These are phyloP conservation scores for Polydrusus tereticollis DNA, from an alignment of 2,888 invertebrate genomes.

Conservation along the genomic window DNA sequence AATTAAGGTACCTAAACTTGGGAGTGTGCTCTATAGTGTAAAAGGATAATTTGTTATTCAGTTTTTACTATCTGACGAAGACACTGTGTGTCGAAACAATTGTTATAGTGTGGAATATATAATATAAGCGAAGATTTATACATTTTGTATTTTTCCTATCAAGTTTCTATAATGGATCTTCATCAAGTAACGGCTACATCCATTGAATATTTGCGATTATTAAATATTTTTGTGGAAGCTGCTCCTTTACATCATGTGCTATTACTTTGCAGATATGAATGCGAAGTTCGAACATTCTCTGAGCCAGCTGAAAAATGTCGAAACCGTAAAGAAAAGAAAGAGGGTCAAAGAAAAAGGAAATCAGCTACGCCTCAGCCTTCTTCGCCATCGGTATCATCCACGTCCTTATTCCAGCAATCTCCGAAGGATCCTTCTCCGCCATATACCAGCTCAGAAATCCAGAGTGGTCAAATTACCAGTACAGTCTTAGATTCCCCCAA, in stretches of 20 bases:
- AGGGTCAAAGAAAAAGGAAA: conserved; percentile 70
- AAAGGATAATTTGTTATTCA: no score
- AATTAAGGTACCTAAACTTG: no score
- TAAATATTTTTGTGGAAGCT: no score
- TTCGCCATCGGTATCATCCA: conserved; percentile 38
- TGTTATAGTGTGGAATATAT: no score
- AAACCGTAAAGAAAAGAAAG: conserved; percentile 77
- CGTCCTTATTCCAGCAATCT: conserved; percentile 31
- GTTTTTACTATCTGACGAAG: no score
- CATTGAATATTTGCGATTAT: no score
- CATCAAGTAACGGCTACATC: no score
- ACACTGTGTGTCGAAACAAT: no score
- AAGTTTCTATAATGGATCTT: no score
- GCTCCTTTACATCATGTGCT: neutral
- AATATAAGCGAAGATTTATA: no score
- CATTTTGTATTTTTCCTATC: no score
- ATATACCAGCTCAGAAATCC: conserved; percentile 73
- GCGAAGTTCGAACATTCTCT: conserved; percentile 55
- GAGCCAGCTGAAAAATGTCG: conserved; percentile 53
- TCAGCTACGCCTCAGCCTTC: conserved; percentile 57
- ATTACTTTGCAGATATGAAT: conserved; percentile 49
- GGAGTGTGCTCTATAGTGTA: no score
- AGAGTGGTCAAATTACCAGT: conserved; percentile 88
- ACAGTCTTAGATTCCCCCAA: conserved; percentile 76
- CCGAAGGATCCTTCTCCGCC: conserved; percentile 15